These are phyloP conservation scores for Cheilosia vernalis DNA, from an alignment of 2,888 invertebrate species.

Conservation along the genomic window DNA sequence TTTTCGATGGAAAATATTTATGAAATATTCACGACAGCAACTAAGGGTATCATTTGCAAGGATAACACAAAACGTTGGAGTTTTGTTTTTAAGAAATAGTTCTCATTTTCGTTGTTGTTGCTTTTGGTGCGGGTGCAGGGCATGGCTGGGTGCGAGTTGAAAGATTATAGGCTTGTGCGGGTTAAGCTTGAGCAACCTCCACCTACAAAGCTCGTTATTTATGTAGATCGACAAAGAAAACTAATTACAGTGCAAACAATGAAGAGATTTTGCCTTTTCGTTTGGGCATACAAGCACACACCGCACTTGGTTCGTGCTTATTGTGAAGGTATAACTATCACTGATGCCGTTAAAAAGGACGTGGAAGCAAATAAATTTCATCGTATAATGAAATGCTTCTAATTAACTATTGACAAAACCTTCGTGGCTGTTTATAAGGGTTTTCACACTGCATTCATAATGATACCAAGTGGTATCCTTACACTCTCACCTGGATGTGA, in stretches of 20 bases:
- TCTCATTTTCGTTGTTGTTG: background rate
- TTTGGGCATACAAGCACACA: background rate
- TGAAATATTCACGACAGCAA: slow-evolving; percentile 49
- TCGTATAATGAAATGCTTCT: slow-evolving; percentile 51
- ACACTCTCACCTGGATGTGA: slow-evolving; percentile 53
- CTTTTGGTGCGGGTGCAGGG: background rate
- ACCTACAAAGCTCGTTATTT: slow-evolving; percentile 29
- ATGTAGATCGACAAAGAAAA: slow-evolving; percentile 52
- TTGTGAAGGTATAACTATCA: slow-evolving; percentile 24
- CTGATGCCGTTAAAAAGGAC: slow-evolving; percentile 24
- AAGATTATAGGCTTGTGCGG: slow-evolving; percentile 37
- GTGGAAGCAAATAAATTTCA: slow-evolving; percentile 54
- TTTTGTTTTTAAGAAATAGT: slow-evolving; percentile 18
- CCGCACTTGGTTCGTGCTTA: background rate
- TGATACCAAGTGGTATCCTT: slow-evolving; percentile 45
- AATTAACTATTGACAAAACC: slow-evolving; percentile 61
- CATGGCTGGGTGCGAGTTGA: background rate
- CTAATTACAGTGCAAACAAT: slow-evolving; percentile 55
- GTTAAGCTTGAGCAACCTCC: slow-evolving; percentile 6
- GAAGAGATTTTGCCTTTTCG: slow-evolving; percentile 19
- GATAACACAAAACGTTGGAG: slow-evolving; percentile 3
- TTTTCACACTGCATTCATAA: slow-evolving; percentile 53
- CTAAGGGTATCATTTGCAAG: slow-evolving; percentile 24
- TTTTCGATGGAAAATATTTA: slow-evolving; percentile 47
- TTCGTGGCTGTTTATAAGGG: slow-evolving; percentile 41